Evolutionary conservation across 2,113 vertebrate species (phyloP).

Genomic region (Hipposideros armiger): DNA sequence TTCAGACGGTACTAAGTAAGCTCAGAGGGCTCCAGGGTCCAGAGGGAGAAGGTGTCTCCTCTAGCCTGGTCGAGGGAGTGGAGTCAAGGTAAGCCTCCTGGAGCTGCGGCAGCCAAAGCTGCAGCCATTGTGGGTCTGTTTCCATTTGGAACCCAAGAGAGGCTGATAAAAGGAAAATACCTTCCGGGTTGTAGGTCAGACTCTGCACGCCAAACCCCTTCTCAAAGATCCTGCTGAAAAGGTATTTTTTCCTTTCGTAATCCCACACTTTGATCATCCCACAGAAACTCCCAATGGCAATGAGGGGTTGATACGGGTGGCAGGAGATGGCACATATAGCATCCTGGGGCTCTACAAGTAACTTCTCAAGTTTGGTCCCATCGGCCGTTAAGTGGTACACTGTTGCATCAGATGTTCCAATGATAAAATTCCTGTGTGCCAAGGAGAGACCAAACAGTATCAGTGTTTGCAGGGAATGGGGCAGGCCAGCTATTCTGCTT

Average conservation of each 20-base stretch:
- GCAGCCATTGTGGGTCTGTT: not conserved
- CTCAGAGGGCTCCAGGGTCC: accelerated
- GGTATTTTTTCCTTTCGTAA: slow-evolving; percentile 85
- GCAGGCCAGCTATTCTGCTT: slow-evolving; percentile 62
- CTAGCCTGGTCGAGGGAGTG: accelerated
- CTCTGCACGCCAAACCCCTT: slow-evolving; percentile 88
- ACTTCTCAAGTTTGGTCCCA: slow-evolving; percentile 81
- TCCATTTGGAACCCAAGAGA: accelerated
- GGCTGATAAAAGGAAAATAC: slow-evolving; percentile 77
- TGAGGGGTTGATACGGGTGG: slow-evolving; percentile 89
- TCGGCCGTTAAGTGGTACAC: slow-evolving; percentile 90
- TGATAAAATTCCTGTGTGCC: slow-evolving; percentile 92
- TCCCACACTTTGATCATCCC: slow-evolving; percentile 94
- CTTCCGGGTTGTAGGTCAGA: slow-evolving; percentile 92
- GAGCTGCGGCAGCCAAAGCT: not conserved
- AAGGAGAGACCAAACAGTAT: slow-evolving; percentile 63
- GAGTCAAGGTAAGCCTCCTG: not conserved
- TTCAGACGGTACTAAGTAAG: not conserved
- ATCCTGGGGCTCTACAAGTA: slow-evolving; percentile 88
- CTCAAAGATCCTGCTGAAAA: slow-evolving; percentile 90
- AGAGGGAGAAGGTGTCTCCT: not conserved
- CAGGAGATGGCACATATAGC: slow-evolving; percentile 91
- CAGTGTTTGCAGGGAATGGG: slow-evolving; percentile 61
- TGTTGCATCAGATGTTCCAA: slow-evolving; percentile 90
- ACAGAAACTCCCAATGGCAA: slow-evolving; percentile 90